These are phyloP conservation scores for Baryphthengus martii DNA, from an alignment of 2,113 vertebrate genomes.

Conservation along the genomic window DNA sequence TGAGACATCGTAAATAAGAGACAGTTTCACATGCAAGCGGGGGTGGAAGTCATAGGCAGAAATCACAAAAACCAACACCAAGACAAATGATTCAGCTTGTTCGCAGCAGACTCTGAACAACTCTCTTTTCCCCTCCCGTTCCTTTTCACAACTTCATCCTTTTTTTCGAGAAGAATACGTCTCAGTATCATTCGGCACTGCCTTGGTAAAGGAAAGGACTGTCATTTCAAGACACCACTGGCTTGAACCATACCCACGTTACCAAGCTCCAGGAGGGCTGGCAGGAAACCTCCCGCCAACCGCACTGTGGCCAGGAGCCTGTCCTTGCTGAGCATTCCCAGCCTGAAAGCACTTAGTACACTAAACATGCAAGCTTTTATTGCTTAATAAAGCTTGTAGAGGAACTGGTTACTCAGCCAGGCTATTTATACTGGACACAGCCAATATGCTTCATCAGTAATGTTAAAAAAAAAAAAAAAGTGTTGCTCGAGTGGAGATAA, in stretches of 20 bases:
- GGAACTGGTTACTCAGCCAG: not conserved
- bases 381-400: not conserved
- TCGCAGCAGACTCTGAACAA: not conserved
- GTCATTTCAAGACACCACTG: not conserved
- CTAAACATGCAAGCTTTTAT: not conserved
- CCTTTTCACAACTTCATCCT: not conserved
- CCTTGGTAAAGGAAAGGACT: not conserved
- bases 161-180: not conserved
- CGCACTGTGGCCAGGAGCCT: not conserved
- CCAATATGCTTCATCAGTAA: not conserved
- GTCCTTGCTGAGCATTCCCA: not conserved
- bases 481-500: not conserved
- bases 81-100: not conserved
- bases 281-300: not conserved
- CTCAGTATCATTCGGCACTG: not conserved
- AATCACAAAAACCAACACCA: not conserved
- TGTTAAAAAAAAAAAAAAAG: not conserved
- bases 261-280: not conserved
- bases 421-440: not conserved
- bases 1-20: not conserved
- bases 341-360: not conserved
- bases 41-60: constrained; percentile 4
- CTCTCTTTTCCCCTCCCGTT: not conserved
- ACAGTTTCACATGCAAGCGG: not conserved
- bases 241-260: not conserved